Percentiles rank a stretch among this genome's conserved stretches.
Conservation (phyloP, 1,140 invertebrate genomes). For the Melipona quadrifasciata region DNA sequence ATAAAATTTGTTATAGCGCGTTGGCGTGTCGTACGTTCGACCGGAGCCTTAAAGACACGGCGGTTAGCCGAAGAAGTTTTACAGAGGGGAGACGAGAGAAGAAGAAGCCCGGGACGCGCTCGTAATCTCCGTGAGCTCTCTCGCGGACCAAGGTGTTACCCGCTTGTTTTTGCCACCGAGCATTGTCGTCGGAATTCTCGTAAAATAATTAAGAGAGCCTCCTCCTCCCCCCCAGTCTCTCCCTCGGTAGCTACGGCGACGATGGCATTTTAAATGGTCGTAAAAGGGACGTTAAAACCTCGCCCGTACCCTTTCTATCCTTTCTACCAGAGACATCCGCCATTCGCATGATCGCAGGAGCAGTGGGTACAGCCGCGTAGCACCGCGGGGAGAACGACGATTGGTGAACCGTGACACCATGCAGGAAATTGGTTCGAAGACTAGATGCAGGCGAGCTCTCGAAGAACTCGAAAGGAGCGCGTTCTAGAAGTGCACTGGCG, state of each 20-base stretch:
- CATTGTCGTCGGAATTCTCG: conserved; percentile 80
- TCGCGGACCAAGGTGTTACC: conserved; percentile 74
- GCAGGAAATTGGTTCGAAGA: not conserved
- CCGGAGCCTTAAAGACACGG: conserved; percentile 12
- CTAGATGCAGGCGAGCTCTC: not conserved
- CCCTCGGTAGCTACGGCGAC: conserved; percentile 68
- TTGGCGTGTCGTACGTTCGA: not conserved
- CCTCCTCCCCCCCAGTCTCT: too few species aligned
- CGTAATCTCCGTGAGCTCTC: conserved; percentile 60
- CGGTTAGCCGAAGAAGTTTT: conserved; percentile 28
- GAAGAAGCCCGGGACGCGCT: conserved; percentile 12
- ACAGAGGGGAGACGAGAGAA: not conserved
- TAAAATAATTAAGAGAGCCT: conserved; percentile 81
- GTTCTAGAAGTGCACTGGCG: too few species aligned
- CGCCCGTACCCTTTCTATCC: conserved; percentile 56
- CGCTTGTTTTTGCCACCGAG: conserved; percentile 77
- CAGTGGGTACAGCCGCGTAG: not conserved
- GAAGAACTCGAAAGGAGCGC: not conserved
- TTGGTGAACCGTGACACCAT: not conserved
- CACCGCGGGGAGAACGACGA: not conserved
- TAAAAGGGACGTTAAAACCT: conserved; percentile 81
- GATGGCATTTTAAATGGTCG: conserved; percentile 80
- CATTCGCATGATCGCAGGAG: conserved; percentile 45
- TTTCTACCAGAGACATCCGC: conserved; percentile 43
- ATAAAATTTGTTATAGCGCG: conserved; percentile 29